phyloP scores from a whole-genome alignment of 2,888 invertebrate genomes.

The Drosophila mayaguana region DNA sequence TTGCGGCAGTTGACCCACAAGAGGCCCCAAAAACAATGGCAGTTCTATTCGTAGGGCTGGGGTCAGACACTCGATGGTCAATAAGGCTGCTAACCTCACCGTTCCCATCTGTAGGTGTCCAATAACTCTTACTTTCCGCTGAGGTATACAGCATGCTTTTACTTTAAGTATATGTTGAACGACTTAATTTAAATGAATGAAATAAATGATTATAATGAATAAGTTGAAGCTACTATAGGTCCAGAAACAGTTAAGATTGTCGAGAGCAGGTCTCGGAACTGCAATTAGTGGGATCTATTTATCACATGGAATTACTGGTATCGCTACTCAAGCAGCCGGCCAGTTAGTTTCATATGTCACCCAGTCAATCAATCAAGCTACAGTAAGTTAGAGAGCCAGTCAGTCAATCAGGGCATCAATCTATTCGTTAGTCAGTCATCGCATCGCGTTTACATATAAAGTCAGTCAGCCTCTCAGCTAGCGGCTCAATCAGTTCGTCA shows the following conservation, averaged over 20 bases:
- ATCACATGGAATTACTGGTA: neutral
- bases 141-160: neutral
- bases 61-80: slow-evolving; percentile 54
- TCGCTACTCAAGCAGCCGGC: no score
- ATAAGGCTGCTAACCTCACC: slow-evolving; percentile 8
- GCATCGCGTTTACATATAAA: neutral
- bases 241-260: no score
- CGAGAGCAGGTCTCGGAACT: neutral
- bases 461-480: neutral
- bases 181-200: neutral
- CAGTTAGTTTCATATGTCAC: neutral
- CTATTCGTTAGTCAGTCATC: neutral
- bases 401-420: neutral
- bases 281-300: neutral
- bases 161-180: neutral
- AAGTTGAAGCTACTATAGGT: neutral
- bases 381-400: neutral
- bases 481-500: neutral
- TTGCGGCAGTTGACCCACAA: slow-evolving; percentile 27
- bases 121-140: slow-evolving; percentile 3
- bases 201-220: neutral
- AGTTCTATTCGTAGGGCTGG: slow-evolving; percentile 12
- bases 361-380: neutral
- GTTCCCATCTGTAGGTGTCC: neutral
- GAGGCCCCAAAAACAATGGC: slow-evolving; percentile 22